Evolutionary conservation across 2,888 invertebrate genomes (phyloP), one percentile per base, ranked within the genome.

Genomic region (Gasteruption jaculator): DNA sequence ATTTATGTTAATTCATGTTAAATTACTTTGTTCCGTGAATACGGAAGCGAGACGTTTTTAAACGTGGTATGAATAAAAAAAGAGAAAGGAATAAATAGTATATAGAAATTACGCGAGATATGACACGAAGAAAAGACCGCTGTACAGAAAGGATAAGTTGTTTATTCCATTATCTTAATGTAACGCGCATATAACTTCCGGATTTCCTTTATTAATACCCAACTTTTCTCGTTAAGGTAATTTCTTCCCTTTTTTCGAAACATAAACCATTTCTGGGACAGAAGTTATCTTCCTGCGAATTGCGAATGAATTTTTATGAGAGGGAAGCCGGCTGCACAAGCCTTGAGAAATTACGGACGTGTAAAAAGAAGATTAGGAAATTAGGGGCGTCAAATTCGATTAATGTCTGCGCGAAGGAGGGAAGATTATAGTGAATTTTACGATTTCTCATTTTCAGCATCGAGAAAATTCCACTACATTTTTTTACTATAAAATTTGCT

Each of bases 1-100:
- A 60, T 60, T 60, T 60, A 59, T 58, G 60, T 58, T 60, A 58
- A 60, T 59, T 60, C 54, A 49, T 50, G 58, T 56, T 60, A 60
- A 60, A 60, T 59, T 58, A 58, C 56, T 60, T 57, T 53, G 53
- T 57, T 48, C 52, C 49, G 43, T 37, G 39, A 41, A 50, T 41
- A 47, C 33, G 36, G 43, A 33, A 24, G 25, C 38, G 53, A 49
- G 49, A 48, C 49, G 45, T 49, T 57, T 56, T 57, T 53, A 51
- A 48, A 45, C 49, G 52, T 29, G 20, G 37, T 21, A 25, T 37
- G 31, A 43, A 49, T 18, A 32, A 31, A 36, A 41, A 43, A 32
- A 19, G 38, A 14, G 16, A 21, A 22, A 36, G 18, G 22, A 40
- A n/a, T n/a, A n/a, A n/a, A n/a, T n/a, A 43, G 42, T 38, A 54